A percentile compares a stretch with the other conserved stretches of the same genome.
Conservation (phyloP, 2,888 invertebrate genomes). For the Thymelicus acteon region DNA sequence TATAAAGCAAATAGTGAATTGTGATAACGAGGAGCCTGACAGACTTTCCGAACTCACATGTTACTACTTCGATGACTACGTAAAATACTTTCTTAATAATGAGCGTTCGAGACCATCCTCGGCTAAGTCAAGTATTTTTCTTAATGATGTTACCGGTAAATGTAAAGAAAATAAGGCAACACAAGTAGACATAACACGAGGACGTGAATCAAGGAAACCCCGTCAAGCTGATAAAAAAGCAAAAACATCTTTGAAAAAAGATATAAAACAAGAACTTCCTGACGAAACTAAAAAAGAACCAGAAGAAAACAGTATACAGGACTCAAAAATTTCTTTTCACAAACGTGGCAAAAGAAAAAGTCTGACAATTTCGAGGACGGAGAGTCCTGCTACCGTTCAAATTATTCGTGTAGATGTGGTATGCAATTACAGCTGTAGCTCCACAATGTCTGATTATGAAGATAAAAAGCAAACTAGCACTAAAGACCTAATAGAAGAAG, state of each 20-base stretch:
- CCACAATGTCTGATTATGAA: conserved; percentile 57
- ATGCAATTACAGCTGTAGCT: conserved; percentile 61
- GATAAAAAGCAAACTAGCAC: conserved; percentile 50
- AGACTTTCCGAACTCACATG: conserved; percentile 63
- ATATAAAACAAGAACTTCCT: conserved; percentile 38
- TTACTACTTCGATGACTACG: conserved; percentile 72
- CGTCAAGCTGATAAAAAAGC: conserved; percentile 45
- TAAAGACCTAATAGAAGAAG: conserved; percentile 28
- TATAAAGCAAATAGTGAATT: conserved; percentile 66
- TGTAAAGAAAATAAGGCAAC: conserved; percentile 59
- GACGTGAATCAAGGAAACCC: conserved; percentile 48
- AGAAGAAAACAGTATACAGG: conserved; percentile 47
- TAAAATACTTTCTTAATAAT: conserved; percentile 65
- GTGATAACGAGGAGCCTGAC: conserved; percentile 55
- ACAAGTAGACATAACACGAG: conserved; percentile 54
- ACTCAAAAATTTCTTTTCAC: conserved; percentile 65
- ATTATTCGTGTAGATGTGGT: conserved; percentile 81
- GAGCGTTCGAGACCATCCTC: conserved; percentile 68
- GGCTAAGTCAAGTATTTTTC: conserved; percentile 63
- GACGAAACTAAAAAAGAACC: conserved; percentile 44
- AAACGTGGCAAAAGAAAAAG: conserved; percentile 72
- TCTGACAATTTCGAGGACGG: conserved; percentile 73
- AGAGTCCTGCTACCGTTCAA: conserved; percentile 78
- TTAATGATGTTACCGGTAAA: conserved; percentile 54
- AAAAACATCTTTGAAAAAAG: conserved; percentile 43